Conservation (phyloP, 2,113 vertebrate species). For the Nestor notabilis region DNA sequence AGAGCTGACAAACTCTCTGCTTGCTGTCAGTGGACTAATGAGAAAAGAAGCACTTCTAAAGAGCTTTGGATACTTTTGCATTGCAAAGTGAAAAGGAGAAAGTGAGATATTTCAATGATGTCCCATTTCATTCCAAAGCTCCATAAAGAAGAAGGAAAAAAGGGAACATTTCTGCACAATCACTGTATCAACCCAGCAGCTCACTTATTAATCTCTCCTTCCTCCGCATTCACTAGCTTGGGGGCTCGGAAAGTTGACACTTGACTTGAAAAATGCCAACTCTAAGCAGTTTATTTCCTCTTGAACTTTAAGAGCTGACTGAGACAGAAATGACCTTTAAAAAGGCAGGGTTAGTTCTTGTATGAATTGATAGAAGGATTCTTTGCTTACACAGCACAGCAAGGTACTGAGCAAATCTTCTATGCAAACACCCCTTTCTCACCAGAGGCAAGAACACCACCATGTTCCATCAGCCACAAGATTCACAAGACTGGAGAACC, state of each 20-base stretch:
- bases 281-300: slow-evolving; percentile 78
- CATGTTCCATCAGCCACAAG: not conserved
- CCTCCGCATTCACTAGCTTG: slow-evolving; percentile 10
- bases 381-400: slow-evolving; percentile 53
- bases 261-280: slow-evolving; percentile 80
- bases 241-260: slow-evolving; percentile 72
- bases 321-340: slow-evolving; percentile 78
- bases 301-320: slow-evolving; percentile 78
- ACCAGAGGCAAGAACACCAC: not conserved
- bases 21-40: slow-evolving; percentile 27
- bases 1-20: not conserved
- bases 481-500: not conserved
- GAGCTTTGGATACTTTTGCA: not conserved
- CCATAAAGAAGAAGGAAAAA: slow-evolving; percentile 30
- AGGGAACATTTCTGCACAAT: not conserved
- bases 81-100: slow-evolving; percentile 44
- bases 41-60: slow-evolving; percentile 45
- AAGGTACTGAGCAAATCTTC: slow-evolving; percentile 43
- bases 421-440: slow-evolving; percentile 38
- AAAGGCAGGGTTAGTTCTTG: slow-evolving; percentile 72
- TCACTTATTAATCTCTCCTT: slow-evolving; percentile 62
- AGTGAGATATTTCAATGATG: slow-evolving; percentile 32
- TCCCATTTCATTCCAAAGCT: slow-evolving; percentile 25
- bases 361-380: slow-evolving; percentile 47
- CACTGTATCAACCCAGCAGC: slow-evolving; percentile 56